Evolutionary conservation across 2,113 vertebrate genomes (phyloP).

Genomic region (Chlorocebus sabaeus): DNA sequence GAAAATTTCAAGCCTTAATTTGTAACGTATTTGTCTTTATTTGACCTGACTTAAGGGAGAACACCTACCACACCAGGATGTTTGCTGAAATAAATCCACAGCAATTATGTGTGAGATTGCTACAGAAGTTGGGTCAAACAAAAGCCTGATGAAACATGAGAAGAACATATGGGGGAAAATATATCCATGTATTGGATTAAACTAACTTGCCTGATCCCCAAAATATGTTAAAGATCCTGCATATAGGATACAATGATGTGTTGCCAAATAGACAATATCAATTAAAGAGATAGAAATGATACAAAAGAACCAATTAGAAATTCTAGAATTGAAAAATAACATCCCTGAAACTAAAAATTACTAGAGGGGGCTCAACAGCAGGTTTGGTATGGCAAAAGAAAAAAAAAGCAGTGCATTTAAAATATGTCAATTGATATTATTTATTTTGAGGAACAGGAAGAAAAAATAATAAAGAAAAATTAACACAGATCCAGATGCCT

Average conservation of each 20-base stretch:
- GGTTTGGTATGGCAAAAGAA: not conserved
- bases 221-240: not conserved
- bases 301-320: slow-evolving; percentile 3
- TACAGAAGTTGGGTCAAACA: not conserved
- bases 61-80: not conserved
- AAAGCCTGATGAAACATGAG: not conserved
- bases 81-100: not conserved
- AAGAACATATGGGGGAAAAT: not conserved
- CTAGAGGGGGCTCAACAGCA: not conserved
- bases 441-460: not conserved
- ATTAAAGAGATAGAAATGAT: not conserved
- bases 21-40: not conserved
- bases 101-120: not conserved
- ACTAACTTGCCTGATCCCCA: not conserved
- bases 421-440: not conserved
- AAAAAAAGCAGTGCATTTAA: not conserved
- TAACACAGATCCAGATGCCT: not conserved
- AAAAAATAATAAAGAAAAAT: not conserved
- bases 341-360: not conserved
- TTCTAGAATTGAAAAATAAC: not conserved
- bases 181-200: not conserved
- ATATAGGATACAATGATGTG: not conserved
- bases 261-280: not conserved
- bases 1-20: not conserved
- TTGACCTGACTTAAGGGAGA: not conserved